Conservation (phyloP, 1,140 invertebrate species). For the Halesus radiatus region DNA sequence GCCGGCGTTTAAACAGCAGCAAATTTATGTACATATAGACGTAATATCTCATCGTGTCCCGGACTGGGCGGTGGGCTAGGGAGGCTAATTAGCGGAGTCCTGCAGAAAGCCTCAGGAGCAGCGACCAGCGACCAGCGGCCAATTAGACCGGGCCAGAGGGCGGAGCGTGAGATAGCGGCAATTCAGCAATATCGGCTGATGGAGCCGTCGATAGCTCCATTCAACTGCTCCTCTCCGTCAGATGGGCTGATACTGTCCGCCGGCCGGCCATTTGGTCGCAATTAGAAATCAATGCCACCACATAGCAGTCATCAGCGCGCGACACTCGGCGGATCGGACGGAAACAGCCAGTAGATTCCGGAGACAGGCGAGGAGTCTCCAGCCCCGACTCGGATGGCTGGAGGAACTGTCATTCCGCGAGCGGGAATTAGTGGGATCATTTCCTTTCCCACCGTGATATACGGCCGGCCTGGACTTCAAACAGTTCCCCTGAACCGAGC, state of each 20-base stretch:
- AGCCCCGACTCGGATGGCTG: no score
- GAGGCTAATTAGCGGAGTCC: constrained; percentile 35
- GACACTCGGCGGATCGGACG: no score
- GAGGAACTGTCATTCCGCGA: no score
- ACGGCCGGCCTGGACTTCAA: constrained; percentile 9
- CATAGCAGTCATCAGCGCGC: no score
- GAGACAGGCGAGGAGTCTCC: no score
- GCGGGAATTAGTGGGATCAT: neutral
- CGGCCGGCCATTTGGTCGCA: neutral
- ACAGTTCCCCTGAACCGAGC: neutral
- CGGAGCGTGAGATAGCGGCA: constrained; percentile 1
- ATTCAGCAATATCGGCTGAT: neutral
- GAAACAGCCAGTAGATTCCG: no score
- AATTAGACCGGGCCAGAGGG: constrained; percentile 19
- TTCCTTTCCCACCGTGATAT: neutral
- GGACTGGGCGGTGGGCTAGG: constrained; percentile 13
- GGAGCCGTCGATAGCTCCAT: neutral
- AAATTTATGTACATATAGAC: constrained; percentile 53
- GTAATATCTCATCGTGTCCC: constrained; percentile 51
- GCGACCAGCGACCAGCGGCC: neutral
- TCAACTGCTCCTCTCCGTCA: neutral
- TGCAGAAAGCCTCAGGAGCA: no score
- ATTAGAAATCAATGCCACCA: neutral
- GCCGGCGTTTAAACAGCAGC: constrained; percentile 41
- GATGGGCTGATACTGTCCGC: neutral